Percentiles rank a stretch among this genome's conserved stretches.
These are phyloP conservation scores for Phenganax stokvisi DNA, from an alignment of 92 coral and sea anemone species.

Conservation along the genomic window DNA sequence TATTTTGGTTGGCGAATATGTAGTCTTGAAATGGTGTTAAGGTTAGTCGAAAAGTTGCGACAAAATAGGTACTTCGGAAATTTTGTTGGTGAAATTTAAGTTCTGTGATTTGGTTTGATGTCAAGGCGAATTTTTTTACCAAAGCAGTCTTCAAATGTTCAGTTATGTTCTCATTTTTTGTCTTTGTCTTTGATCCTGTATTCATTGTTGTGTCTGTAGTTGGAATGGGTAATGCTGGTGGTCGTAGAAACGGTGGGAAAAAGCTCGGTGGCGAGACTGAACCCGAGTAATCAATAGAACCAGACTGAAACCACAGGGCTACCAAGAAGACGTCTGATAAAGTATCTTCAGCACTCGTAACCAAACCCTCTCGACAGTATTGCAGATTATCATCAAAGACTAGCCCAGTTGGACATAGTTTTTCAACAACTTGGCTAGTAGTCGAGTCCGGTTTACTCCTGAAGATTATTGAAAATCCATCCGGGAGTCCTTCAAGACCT, in stretches of 20 bases:
- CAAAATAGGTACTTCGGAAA: neutral
- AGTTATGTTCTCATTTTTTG: neutral
- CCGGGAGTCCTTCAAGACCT: neutral
- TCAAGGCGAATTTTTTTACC: neutral
- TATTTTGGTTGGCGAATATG: neutral
- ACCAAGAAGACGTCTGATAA: neutral
- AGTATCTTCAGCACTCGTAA: neutral
- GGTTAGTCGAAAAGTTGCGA: conserved; percentile 9
- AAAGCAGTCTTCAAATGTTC: neutral
- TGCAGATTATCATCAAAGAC: neutral
- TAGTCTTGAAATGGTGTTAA: conserved; percentile 6
- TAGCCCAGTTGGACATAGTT: neutral
- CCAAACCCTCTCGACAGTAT: conserved; percentile 6
- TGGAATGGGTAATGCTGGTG: no score
- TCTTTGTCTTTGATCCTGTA: no score
- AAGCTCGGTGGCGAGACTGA: no score
- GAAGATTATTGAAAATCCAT: conserved; percentile 4
- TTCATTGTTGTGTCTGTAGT: no score
- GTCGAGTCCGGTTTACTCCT: neutral
- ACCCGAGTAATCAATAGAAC: neutral
- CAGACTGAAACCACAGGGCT: neutral
- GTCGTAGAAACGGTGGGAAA: no score
- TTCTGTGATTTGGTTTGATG: neutral
- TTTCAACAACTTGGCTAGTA: neutral
- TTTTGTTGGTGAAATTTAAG: conserved; percentile 10